phyloP scores from a whole-genome alignment of 2,888 invertebrate species.

The Sussaba pulchella region DNA sequence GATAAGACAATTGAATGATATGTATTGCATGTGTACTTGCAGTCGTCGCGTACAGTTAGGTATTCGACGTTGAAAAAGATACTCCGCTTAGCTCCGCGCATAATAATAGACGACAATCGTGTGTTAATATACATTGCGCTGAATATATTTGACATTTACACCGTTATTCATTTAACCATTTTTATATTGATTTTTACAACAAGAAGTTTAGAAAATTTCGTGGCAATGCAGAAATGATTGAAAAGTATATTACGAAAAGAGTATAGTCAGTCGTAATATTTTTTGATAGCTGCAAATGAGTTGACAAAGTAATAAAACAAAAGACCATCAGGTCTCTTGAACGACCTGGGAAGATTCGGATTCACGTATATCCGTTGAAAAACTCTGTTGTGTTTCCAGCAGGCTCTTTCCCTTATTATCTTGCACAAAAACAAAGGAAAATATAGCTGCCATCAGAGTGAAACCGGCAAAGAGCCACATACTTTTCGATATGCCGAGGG shows the following conservation, averaged over 20 bases:
- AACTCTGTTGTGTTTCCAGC: constrained; percentile 74
- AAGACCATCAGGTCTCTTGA: constrained; percentile 34
- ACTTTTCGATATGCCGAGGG: constrained; percentile 71
- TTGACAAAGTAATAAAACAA: background rate
- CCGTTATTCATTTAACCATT: no score
- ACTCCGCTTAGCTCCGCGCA: background rate
- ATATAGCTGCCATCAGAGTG: constrained; percentile 73
- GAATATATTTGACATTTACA: no score
- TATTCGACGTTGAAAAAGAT: background rate
- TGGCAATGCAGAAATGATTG: no score
- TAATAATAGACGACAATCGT: no score
- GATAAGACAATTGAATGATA: background rate
- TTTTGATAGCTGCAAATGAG: background rate
- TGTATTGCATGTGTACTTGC: background rate
- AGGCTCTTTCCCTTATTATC: constrained; percentile 76
- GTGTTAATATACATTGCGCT: no score
- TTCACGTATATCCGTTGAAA: constrained; percentile 60
- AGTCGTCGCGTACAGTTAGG: background rate
- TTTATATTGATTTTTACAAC: no score
- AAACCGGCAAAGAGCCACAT: constrained; percentile 76
- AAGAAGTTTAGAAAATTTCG: no score
- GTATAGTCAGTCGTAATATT: background rate
- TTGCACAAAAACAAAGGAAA: constrained; percentile 70
- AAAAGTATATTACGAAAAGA: background rate
- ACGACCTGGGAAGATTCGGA: constrained; percentile 38